These are phyloP conservation scores for Microplitis deprimator DNA, from an alignment of 2,888 invertebrate genomes.

Conservation along the genomic window DNA sequence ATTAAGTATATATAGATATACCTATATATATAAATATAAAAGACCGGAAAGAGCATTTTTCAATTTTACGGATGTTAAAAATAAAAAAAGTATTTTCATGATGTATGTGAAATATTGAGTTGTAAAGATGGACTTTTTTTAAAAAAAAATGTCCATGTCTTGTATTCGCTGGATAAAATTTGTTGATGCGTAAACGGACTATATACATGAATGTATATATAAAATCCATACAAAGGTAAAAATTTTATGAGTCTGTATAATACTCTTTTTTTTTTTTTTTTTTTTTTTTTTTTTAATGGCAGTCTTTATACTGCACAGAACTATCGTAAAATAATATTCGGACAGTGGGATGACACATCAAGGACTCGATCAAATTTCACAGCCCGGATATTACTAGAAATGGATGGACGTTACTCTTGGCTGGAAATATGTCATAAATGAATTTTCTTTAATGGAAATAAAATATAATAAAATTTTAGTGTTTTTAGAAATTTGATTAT, in stretches of 20 bases:
- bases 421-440: constrained; percentile 12
- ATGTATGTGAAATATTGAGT: neutral
- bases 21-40: neutral
- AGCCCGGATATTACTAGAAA: constrained; percentile 46
- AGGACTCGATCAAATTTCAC: constrained; percentile 45
- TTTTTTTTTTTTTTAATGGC: neutral
- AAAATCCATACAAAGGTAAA: neutral
- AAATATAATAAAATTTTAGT: constrained; percentile 6
- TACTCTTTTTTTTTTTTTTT: constrained; percentile 1
- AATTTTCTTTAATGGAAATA: constrained; percentile 32
- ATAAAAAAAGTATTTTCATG: neutral
- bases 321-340: constrained; percentile 22
- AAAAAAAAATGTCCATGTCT: neutral
- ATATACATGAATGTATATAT: constrained; percentile 19
- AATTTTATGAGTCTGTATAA: neutral
- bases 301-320: constrained; percentile 27
- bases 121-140: neutral
- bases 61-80: neutral
- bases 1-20: neutral
- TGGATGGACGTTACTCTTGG: constrained; percentile 27
- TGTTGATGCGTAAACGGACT: constrained; percentile 34
- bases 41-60: neutral
- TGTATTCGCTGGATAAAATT: constrained; percentile 30
- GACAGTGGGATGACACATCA: constrained; percentile 20
- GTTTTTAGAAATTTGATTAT: neutral